Conservation (phyloP, 2,888 invertebrate genomes). For the Andrena bicolor region DNA sequence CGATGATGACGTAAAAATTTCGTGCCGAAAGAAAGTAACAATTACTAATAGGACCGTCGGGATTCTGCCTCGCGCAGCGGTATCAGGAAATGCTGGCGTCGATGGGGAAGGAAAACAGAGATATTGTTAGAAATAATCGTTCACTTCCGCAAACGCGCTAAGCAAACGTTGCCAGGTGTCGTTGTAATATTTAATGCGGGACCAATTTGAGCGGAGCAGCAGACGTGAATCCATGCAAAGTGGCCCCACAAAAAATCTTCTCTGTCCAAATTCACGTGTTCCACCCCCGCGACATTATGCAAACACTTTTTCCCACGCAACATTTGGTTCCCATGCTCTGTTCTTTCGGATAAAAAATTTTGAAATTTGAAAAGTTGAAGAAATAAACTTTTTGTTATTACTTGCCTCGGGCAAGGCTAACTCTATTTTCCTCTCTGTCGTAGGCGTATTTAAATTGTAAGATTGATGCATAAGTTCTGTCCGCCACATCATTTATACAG, state of each 20-base stretch:
- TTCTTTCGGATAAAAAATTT: too few species aligned
- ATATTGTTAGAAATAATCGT: constrained; percentile 26
- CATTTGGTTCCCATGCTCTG: too few species aligned
- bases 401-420: too few species aligned
- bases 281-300: not conserved
- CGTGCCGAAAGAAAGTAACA: constrained; percentile 30
- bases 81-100: constrained; percentile 8
- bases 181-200: constrained; percentile 21
- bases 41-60: constrained; percentile 18
- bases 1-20: constrained; percentile 55
- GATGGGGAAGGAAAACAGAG: constrained; percentile 10
- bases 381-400: too few species aligned
- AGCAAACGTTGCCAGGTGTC: constrained; percentile 43
- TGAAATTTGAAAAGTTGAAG: too few species aligned
- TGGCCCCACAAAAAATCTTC: not conserved
- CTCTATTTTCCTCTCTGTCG: too few species aligned
- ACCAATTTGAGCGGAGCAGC: not conserved
- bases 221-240: not conserved
- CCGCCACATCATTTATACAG: too few species aligned
- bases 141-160: constrained; percentile 33
- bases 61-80: constrained; percentile 2
- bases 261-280: too few species aligned
- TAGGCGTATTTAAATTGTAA: too few species aligned
- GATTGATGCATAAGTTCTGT: too few species aligned
- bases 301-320: too few species aligned